Conservation (phyloP, 2,113 vertebrate species). For the Platysteira castanea region DNA sequence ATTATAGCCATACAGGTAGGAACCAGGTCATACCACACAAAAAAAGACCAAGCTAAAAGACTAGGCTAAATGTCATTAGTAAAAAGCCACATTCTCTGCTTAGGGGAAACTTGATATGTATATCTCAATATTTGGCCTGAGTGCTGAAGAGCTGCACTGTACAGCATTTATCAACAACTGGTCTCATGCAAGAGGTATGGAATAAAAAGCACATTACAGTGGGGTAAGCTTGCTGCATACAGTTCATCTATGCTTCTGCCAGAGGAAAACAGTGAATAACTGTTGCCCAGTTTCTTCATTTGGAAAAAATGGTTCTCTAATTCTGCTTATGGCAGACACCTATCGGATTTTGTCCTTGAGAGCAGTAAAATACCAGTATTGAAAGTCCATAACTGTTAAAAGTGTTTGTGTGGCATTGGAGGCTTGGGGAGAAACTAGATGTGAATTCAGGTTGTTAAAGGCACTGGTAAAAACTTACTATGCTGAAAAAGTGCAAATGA, state of each 20-base stretch:
- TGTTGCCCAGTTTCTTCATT: neutral
- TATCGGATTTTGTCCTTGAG: neutral
- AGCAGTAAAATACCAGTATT: conserved; percentile 18
- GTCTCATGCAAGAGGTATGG: neutral
- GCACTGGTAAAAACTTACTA: neutral
- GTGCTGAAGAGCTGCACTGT: neutral
- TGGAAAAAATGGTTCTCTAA: conserved; percentile 8
- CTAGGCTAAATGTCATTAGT: neutral
- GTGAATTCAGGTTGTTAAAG: conserved; percentile 1
- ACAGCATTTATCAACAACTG: neutral
- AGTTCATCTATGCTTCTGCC: neutral
- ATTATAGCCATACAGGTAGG: neutral
- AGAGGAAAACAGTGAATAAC: neutral
- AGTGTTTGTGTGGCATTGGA: conserved; percentile 29
- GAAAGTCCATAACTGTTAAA: conserved; percentile 41
- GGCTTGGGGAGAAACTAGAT: neutral
- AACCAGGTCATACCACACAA: neutral
- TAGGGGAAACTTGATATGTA: neutral
- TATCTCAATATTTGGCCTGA: neutral
- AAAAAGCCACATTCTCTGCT: neutral
- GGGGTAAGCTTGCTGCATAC: neutral
- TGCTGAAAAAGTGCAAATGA: neutral
- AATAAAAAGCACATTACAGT: neutral
- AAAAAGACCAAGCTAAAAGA: neutral
- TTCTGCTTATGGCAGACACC: conserved; percentile 7